Evolutionary conservation across 2,113 vertebrate species (phyloP).

Genomic region (Crotalus viridis): DNA sequence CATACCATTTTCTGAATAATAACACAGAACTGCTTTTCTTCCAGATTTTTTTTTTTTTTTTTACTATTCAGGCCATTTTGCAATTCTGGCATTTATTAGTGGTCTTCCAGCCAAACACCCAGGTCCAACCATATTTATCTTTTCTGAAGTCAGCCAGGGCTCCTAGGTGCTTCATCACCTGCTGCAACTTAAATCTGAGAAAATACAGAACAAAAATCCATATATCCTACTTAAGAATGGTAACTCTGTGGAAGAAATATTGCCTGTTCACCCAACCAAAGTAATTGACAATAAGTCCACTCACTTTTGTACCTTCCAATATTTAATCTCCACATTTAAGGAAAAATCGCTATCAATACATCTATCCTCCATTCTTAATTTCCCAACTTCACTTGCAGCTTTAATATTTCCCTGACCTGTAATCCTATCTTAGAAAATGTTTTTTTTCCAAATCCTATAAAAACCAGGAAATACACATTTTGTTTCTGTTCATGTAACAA

Average conservation of each 20-base stretch:
- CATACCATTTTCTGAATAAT: background rate
- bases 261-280: background rate
- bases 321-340: background rate
- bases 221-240: background rate
- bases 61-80: background rate
- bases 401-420: background rate
- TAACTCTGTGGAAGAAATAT: background rate
- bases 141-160: background rate
- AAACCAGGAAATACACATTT: background rate
- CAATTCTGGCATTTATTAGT: background rate
- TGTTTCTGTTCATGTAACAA: background rate
- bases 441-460: background rate
- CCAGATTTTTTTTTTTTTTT: background rate
- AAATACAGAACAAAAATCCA: background rate
- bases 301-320: background rate
- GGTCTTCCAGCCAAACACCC: background rate
- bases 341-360: no score
- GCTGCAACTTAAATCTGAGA: background rate
- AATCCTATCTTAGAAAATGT: background rate
- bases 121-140: background rate
- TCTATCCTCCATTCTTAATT: background rate
- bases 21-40: background rate
- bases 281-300: background rate
- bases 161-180: background rate
- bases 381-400: background rate